phyloP scores from a whole-genome alignment of 2,113 vertebrate species.

The Noturus placidus region DNA sequence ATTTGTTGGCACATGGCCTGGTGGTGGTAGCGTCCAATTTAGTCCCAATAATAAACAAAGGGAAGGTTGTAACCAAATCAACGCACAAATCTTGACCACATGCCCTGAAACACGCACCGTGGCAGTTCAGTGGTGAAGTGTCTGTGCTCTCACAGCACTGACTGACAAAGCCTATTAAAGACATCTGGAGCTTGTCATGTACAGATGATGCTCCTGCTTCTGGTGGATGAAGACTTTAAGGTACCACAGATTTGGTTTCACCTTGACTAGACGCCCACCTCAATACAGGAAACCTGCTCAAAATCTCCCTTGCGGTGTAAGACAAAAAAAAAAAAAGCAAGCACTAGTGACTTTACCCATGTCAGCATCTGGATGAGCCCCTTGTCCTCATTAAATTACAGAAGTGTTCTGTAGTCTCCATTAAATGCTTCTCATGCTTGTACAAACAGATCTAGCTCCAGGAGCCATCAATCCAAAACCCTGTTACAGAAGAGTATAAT shows the following conservation, averaged over 20 bases:
- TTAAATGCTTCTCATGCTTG: neutral
- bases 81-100: neutral
- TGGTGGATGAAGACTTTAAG: too few species aligned
- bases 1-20: neutral
- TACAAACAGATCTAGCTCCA: neutral
- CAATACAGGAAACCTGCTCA: slow-evolving; percentile 11
- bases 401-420: neutral
- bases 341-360: neutral
- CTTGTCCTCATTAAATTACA: neutral
- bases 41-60: neutral
- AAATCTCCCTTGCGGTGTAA: neutral
- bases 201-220: neutral
- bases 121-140: neutral
- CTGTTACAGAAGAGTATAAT: neutral
- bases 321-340: too few species aligned
- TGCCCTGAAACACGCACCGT: neutral
- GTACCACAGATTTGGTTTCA: neutral
- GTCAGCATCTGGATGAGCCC: neutral
- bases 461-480: neutral
- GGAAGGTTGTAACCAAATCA: neutral
- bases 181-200: neutral
- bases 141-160: neutral
- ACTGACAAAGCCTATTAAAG: neutral
- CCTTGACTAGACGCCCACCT: neutral
- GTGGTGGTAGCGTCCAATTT: neutral